Base-by-base conservation (phyloP, 2,113 vertebrate genomes). In the Bubo bubo region DNA sequence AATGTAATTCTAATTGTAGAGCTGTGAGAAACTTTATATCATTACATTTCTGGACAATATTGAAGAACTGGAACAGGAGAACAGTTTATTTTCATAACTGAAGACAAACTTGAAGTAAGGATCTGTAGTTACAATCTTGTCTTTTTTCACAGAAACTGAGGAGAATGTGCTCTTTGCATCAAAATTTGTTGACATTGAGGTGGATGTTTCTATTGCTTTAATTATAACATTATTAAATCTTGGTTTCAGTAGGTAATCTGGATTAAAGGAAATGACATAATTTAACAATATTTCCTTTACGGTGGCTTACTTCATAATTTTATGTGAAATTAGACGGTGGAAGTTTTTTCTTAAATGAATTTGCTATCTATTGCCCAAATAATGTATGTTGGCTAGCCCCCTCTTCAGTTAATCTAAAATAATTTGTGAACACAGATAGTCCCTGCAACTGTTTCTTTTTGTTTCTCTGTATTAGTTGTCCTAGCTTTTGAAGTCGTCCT, bases 191-290 rank as follows among this genome's bases (percentile, higher is more conserved):
- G 55, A 53, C 5, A 6, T 6, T 35, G n/a, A 72, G 34, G n/a
- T 76, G 28, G 66, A 41, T 64, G 17, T 60, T 91, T 39, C 34
- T 80, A 19, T 80, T 80, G 53, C 28, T 79, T 84, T 76, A 75
- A 43, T 75, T 41, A 8, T 43, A 73, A 63, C 79, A 16, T 34
- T 73, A 20, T 24, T 53, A 70, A 24, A 2, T 70, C 39, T 66
- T 79, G 15, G 67, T 94, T 90, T 84, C 14, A 39, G 47, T 56
- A 87, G 52, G 11, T 95, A 55, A 53, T 94, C 34, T 76, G 37
- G 30, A 76, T 86, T 93, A 49, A 83, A 91, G 47, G 39, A n/a
- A 63, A 79, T 68, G 12, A 55, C 5, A 6, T 52, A n/a, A 32
- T 62, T 79, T 26, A 55, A 72, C 30, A 39, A 2, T 55, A 24